Evolutionary conservation across 2,888 invertebrate species (phyloP), one percentile per base, ranked within the genome.

Genomic region (Podotricha telesiphe): DNA sequence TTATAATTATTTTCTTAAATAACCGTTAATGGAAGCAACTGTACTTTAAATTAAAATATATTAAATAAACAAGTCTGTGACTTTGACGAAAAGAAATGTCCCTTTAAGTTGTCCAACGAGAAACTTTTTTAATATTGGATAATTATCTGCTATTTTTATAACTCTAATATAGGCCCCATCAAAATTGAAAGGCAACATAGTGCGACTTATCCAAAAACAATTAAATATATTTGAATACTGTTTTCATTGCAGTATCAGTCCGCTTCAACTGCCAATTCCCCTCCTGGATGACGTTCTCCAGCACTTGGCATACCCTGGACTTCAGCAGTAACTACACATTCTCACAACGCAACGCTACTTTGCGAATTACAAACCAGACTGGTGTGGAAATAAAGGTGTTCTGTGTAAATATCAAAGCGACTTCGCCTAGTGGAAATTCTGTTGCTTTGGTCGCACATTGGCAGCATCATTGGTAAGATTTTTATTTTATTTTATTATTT

Each of bases 251-350:
- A 96, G 96, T 95, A 59, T 94, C 95, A 70, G 94, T 95, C 62
- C 94, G 95, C 72, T 95, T 95, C 85, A 96, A 95, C 89, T 98
- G 98, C 88, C 96, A 96, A 85, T 98, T 97, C 86, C 98, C 98
- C 2, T 93, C 94, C 20, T 98, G 98, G 98, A 94, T 98, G 91
- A 96, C 97, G 75, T 96, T 95, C 80, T 95, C 95, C 69, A 94
- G 95, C 82, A 97, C 97, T 79, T 98, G 98, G 98, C 97, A 98
- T 89, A 97, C 97, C 58, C 93, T 98, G 82, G 97, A 98, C 94
- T 96, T 96, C 86, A 95, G 96, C 81, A 95, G 96, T 80, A 96
- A 96, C 79, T 98, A 97, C 93, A 96, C 96, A 78, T 97, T 97
- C 91, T 96, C 96, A 89, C 95, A 96, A 86, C 94, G 95, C 75